These are phyloP conservation scores for Tinea semifulvella DNA, from an alignment of 2,888 invertebrate genomes.

Conservation along the genomic window DNA sequence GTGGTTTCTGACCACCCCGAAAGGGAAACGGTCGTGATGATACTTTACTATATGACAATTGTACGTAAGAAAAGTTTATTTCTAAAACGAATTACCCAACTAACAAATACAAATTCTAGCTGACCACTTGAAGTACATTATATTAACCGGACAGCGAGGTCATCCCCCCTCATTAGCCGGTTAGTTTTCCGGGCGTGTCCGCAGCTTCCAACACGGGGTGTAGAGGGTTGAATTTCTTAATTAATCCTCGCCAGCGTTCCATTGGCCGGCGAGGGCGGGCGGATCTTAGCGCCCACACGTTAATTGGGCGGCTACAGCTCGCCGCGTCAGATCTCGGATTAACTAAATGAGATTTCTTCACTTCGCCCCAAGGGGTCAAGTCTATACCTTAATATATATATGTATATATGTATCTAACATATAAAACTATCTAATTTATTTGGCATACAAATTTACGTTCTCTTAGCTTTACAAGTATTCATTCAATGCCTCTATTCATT, in stretches of 20 bases:
- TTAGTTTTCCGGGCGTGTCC: slow-evolving; percentile 68
- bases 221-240: slow-evolving; percentile 55
- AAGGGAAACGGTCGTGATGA: too few relatives aligned
- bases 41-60: background rate
- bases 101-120: background rate
- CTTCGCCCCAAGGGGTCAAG: slow-evolving; percentile 11
- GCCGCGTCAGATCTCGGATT: slow-evolving; percentile 35
- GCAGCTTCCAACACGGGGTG: slow-evolving; percentile 53
- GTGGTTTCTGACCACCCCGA: too few relatives aligned
- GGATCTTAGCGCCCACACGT: slow-evolving; percentile 57
- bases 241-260: slow-evolving; percentile 63
- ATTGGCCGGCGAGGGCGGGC: slow-evolving; percentile 54
- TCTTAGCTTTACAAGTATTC: too few relatives aligned
- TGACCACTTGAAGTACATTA: slow-evolving; percentile 1
- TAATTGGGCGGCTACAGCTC: slow-evolving; percentile 58
- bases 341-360: slow-evolving; percentile 45
- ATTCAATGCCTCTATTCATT: too few relatives aligned
- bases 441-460: too few relatives aligned
- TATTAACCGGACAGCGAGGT: slow-evolving; percentile 36
- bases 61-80: background rate
- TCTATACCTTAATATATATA: too few relatives aligned
- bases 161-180: slow-evolving; percentile 68
- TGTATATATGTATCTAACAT: too few relatives aligned
- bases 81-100: background rate
- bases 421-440: too few relatives aligned